Base-by-base conservation (phyloP, 30 jellyfish, hydroid and myxozoan genomes). In the Pelagia noctiluca region DNA sequence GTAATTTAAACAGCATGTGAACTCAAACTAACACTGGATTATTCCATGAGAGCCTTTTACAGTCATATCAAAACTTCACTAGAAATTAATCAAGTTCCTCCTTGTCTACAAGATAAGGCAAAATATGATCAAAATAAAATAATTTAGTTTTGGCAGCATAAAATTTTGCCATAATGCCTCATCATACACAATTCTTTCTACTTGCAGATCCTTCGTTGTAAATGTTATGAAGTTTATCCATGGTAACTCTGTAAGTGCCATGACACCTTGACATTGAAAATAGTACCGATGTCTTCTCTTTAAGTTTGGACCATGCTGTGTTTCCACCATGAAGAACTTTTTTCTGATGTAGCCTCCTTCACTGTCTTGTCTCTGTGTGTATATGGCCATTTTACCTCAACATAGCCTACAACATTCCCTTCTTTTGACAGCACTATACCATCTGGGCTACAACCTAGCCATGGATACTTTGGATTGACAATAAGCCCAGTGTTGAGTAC, bases 401-500 rank as follows among this genome's bases (percentile, higher is more conserved):
- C 16, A 16, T 16, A 42, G 57, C 57, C 57, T 42, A 5, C 57
- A 42, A 42, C 57, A 42, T 42, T 42, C 16, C 57, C 16, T 42
- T 42, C 57, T 42, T 42, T 42, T 42, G 12, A 42, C 8, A 42
- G 57, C 57, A 42, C 57, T 42, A 42, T 42, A 16, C 57, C 57
- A 42, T 42, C 57, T 42, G 57, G 57, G 57, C 57, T 42, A 42
- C 57, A 42, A 5, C 57, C 57, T 42, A 42, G 57, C 57, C 57
- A 42, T 5, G 57, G 57, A 16, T 42, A 42, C 16, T 42, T 42
- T 42, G 57, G 57, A 16, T 42, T 42, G 57, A 42, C 57, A 42
- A 42, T 42, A 8, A 42, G 57, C 57, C 57, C 35, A 60, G 72
- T 26, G 21, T 60, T 26, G 5, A 60, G 10, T 10, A 26, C 16